Evolutionary conservation across 2,797 vertebrate species (phyloP), one percentile per base, ranked within the genome.

Genomic region (Lepus townsendii): DNA sequence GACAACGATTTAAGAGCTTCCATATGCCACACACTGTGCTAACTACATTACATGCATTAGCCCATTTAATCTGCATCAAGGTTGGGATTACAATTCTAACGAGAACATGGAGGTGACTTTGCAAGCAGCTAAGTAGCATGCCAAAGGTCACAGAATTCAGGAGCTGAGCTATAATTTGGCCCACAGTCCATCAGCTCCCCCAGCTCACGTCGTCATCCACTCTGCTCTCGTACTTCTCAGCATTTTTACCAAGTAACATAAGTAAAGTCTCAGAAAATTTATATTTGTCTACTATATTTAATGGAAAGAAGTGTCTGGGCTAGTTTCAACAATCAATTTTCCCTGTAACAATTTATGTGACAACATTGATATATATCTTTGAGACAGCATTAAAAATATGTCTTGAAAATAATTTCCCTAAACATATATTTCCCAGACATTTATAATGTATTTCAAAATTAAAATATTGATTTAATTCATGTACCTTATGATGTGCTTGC

Each of bases 401-500:
- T 69, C 85, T 90, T 93, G 95, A 88, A 97, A 95, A 96, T 95
- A 93, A 96, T 94, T 84, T 84, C 42, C 26, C 65, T 96, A 96
- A 96, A 62, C 20, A 90, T 95, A 65, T 97, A 97, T 97, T 98
- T 97, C 79, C 91, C 26, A 96, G 94, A 94, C 68, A 93, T 65
- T n/a, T 96, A 95, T 93, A 97, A 97, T 84, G 92, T 66, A 94
- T 57, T 80, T 95, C 83, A 96, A 96, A 98, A 98, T 97, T 97
- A 98, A 97, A 97, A 97, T 97, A 97, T 97, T 96, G 97, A 97
- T 98, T 97, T 95, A 94, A 97, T 91, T 96, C 94, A 75, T 94
- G 78, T 90, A 93, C 95, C 96, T 97, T 91, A 93, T 90, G 92
- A 96, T 97, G 79, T 94, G 95, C 77, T 96, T 95, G 35, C n/a